Conservation (phyloP, 2,797 vertebrate genomes). For the Xerus rutilus region DNA sequence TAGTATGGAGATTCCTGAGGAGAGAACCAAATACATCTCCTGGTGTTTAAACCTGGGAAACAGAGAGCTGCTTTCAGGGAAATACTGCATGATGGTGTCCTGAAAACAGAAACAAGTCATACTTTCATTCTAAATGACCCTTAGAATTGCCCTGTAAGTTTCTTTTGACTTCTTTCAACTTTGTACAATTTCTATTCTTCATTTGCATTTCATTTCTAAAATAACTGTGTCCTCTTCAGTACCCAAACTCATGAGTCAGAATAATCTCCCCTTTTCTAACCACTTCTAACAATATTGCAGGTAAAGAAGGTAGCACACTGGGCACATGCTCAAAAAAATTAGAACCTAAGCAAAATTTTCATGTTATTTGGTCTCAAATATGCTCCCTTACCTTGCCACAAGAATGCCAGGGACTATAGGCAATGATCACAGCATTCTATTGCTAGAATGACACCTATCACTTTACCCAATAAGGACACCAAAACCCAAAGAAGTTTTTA, state of each 20-base stretch:
- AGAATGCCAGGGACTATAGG: background rate
- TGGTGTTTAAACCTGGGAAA: background rate
- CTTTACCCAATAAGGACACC: background rate
- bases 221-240: background rate
- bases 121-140: background rate
- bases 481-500: background rate
- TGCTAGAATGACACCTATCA: background rate
- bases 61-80: background rate
- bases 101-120: background rate
- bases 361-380: background rate
- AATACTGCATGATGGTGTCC: background rate
- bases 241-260: background rate
- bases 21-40: no score
- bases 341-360: background rate
- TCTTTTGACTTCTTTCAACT: conserved; percentile 36
- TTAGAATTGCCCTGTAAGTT: background rate
- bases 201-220: conserved; percentile 24
- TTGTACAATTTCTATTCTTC: background rate
- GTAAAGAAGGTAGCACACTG: background rate
- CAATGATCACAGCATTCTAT: background rate
- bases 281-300: background rate
- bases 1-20: background rate
- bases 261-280: background rate
- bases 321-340: background rate
- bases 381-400: background rate